A percentile compares a stretch with the other conserved stretches of the same genome.
phyloP scores from a whole-genome alignment of 2,797 vertebrate genomes.

The Menidia menidia region DNA sequence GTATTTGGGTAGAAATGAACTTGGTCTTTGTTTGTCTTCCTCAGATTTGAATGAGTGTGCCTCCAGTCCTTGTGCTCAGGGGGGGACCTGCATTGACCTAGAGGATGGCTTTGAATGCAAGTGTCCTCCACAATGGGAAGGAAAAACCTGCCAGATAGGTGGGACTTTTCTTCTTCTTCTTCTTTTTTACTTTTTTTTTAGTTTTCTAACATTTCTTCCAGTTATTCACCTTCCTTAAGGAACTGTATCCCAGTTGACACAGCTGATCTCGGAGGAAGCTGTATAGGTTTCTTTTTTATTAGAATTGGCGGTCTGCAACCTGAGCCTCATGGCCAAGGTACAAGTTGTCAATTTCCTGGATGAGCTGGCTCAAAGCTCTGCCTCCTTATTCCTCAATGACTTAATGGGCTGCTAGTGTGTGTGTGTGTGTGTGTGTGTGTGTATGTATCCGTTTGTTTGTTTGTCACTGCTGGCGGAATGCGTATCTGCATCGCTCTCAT shows the following conservation, averaged over 20 bases:
- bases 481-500: conserved; percentile 18
- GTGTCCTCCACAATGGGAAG: conserved; percentile 93
- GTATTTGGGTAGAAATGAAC: neutral
- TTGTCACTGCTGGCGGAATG: conserved; percentile 21
- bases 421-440: conserved; percentile 51
- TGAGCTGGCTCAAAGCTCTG: conserved; percentile 41
- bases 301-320: conserved; percentile 43
- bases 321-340: conserved; percentile 39
- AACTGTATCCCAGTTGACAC: conserved; percentile 14
- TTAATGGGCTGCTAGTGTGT: conserved; percentile 37
- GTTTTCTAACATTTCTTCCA: neutral
- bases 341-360: conserved; percentile 54
- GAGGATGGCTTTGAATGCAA: conserved; percentile 93
- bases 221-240: conserved; percentile 19
- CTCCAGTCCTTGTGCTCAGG: conserved; percentile 89
- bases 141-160: conserved; percentile 95
- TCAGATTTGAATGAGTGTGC: conserved; percentile 92
- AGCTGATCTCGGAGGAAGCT: neutral
- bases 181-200: neutral
- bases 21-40: conserved; percentile 15
- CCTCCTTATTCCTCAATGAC: conserved; percentile 33
- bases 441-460: conserved; percentile 51
- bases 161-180: conserved; percentile 27
- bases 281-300: conserved; percentile 24
- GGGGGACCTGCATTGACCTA: conserved; percentile 91